Evolutionary conservation across 2,888 invertebrate genomes (phyloP).

Genomic region (Megalurothrips usitatus): DNA sequence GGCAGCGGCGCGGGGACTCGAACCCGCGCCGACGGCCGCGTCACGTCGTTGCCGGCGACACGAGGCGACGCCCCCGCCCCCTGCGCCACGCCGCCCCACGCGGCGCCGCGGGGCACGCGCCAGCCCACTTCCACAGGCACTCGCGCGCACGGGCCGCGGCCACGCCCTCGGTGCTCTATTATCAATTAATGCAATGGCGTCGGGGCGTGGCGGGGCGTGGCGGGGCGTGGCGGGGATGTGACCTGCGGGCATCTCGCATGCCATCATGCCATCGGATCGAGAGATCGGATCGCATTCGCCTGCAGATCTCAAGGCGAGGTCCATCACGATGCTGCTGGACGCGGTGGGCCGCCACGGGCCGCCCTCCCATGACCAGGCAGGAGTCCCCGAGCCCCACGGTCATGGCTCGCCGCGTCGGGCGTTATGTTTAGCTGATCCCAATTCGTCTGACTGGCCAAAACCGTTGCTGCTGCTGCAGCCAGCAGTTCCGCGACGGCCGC

Average conservation of each 20-base stretch:
- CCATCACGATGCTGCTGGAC: conserved; percentile 8
- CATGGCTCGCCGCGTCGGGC: no score
- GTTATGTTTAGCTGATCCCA: no score
- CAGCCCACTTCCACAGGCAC: not conserved
- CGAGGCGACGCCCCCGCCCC: no score
- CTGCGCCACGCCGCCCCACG: no score
- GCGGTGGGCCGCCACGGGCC: not conserved
- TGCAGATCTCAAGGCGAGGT: conserved; percentile 14
- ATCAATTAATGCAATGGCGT: not conserved
- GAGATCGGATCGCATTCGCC: not conserved
- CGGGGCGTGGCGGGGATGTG: not conserved
- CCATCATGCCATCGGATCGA: conserved; percentile 1
- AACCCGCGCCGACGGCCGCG: no score
- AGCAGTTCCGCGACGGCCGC: no score
- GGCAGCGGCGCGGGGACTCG: no score
- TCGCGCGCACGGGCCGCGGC: not conserved
- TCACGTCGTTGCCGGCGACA: no score
- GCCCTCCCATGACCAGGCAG: not conserved
- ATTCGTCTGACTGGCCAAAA: no score
- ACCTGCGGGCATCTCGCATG: not conserved
- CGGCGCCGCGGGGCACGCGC: not conserved
- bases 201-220: not conserved
- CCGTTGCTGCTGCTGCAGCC: no score
- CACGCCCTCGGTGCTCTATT: not conserved
- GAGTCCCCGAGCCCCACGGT: not conserved